These are phyloP conservation scores for Eudorcas thomsonii DNA, from an alignment of 2,113 vertebrate genomes.

Conservation along the genomic window DNA sequence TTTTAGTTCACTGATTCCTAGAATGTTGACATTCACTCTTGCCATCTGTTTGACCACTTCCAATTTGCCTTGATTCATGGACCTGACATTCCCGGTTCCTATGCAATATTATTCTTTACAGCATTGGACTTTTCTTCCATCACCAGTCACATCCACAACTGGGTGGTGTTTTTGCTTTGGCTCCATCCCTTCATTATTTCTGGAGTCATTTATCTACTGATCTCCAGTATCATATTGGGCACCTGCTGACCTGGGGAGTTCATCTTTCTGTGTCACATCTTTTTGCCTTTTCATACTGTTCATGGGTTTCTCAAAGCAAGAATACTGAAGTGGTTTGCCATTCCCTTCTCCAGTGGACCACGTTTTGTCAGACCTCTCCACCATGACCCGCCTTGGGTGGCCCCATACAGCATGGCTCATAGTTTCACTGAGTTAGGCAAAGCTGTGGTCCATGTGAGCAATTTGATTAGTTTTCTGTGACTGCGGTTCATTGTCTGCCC, in stretches of 20 bases:
- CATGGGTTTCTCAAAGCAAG: background rate
- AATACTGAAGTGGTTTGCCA: background rate
- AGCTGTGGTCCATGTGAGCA: background rate
- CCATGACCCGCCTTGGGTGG: background rate
- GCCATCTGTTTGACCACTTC: background rate
- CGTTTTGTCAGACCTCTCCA: background rate
- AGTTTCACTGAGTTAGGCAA: background rate
- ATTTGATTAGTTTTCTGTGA: background rate
- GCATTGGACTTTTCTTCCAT: accelerated
- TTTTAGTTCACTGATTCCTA: background rate
- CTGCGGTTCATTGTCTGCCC: background rate
- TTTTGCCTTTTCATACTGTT: background rate
- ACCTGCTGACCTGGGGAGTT: background rate
- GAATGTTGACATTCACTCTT: accelerated
- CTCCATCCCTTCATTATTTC: background rate
- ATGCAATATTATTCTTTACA: background rate
- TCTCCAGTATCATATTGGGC: background rate
- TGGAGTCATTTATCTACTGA: background rate
- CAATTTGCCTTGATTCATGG: background rate
- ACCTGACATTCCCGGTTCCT: background rate
- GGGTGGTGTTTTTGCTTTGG: background rate
- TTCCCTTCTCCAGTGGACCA: background rate
- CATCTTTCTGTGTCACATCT: background rate
- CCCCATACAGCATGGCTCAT: accelerated
- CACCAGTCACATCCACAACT: background rate